A percentile compares a stretch with the other conserved stretches of the same genome.
These are phyloP conservation scores for Synchiropus splendidus DNA, from an alignment of 2,113 vertebrate species.

Conservation along the genomic window DNA sequence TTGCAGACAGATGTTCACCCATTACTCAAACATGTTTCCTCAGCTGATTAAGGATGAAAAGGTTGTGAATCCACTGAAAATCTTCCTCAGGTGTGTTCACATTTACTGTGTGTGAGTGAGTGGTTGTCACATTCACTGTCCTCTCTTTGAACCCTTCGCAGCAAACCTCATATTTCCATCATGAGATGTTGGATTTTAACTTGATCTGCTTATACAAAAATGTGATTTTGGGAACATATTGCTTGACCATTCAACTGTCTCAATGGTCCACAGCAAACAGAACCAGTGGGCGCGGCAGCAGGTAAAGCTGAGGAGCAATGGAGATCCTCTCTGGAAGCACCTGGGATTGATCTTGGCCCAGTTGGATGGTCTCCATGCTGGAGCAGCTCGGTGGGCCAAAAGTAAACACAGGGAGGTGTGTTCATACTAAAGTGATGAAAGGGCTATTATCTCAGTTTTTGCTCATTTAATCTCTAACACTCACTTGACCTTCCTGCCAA, in stretches of 20 bases:
- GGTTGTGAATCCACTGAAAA: slow-evolving; percentile 63
- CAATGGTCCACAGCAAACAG: slow-evolving; percentile 65
- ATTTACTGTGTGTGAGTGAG: too few species aligned
- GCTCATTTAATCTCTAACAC: slow-evolving; percentile 12
- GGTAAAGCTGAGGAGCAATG: slow-evolving; percentile 51
- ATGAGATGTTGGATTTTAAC: too few species aligned
- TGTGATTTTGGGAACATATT: neutral
- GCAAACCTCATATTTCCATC: too few species aligned
- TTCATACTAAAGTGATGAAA: slow-evolving; percentile 31
- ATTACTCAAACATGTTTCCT: slow-evolving; percentile 80
- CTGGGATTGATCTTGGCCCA: slow-evolving; percentile 74
- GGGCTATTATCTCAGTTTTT: slow-evolving; percentile 11
- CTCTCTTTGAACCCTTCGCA: too few species aligned
- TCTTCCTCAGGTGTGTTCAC: slow-evolving; percentile 65
- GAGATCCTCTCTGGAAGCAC: slow-evolving; percentile 76
- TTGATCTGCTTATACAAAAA: too few species aligned
- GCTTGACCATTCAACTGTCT: neutral
- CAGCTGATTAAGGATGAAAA: slow-evolving; percentile 71
- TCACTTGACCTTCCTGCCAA: slow-evolving; percentile 33
- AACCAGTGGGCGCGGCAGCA: slow-evolving; percentile 75
- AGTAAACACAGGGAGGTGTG: slow-evolving; percentile 60
- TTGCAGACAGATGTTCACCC: slow-evolving; percentile 75
- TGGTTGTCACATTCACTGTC: too few species aligned
- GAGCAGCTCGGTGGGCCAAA: slow-evolving; percentile 70
- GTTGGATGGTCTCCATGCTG: slow-evolving; percentile 77